These are phyloP conservation scores for Lepidothrix coronata DNA, from an alignment of 2,113 vertebrate genomes.

Conservation along the genomic window DNA sequence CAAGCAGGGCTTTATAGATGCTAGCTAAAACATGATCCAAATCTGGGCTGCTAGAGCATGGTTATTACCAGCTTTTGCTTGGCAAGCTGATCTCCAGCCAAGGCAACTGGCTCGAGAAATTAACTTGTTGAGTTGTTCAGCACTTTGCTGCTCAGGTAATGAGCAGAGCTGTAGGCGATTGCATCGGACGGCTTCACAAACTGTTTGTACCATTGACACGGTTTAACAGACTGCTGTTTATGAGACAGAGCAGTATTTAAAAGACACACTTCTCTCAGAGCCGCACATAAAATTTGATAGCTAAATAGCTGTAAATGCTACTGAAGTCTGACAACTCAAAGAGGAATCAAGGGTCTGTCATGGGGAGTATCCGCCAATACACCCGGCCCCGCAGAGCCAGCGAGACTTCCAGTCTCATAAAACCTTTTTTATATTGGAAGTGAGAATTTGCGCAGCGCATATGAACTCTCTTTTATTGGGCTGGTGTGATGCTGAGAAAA, in stretches of 20 bases:
- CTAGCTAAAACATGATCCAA: neutral
- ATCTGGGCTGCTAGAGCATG: neutral
- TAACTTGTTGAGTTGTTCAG: neutral
- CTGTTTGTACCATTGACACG: slow-evolving; percentile 1
- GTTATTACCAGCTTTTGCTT: neutral
- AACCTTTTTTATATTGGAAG: slow-evolving; percentile 72
- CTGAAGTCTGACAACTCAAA: slow-evolving; percentile 65
- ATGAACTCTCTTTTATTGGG: slow-evolving; percentile 70
- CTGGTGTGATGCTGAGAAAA: slow-evolving; percentile 75
- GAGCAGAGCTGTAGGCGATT: neutral
- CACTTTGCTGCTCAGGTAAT: neutral
- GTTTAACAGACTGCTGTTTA: slow-evolving; percentile 71
- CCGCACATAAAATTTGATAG: slow-evolving; percentile 67
- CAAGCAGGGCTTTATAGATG: accelerated
- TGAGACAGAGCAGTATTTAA: slow-evolving; percentile 65
- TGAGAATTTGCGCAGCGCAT: slow-evolving; percentile 64
- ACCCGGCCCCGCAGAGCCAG: slow-evolving; percentile 34
- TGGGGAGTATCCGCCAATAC: slow-evolving; percentile 42
- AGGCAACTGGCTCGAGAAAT: neutral
- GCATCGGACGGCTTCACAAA: neutral
- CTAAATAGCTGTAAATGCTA: slow-evolving; percentile 69
- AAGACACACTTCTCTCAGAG: slow-evolving; percentile 65
- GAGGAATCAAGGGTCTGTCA: slow-evolving; percentile 52
- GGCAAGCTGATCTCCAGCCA: neutral
- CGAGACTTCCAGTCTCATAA: slow-evolving; percentile 68